Conservation (phyloP, 2,797 vertebrate species). For the Sarcoramphus papa region DNA sequence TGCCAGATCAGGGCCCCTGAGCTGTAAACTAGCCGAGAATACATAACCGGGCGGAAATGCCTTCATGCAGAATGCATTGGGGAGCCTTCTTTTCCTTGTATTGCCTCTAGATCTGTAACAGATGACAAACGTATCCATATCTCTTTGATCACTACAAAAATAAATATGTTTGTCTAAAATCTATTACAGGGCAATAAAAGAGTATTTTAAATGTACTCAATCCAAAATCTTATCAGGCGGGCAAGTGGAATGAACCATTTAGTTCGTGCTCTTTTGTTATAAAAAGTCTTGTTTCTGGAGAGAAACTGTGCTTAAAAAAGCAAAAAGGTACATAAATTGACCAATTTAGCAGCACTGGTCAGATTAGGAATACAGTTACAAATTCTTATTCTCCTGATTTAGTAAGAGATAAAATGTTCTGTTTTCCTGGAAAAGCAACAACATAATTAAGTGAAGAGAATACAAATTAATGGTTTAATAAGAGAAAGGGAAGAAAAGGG, state of each 20-base stretch:
- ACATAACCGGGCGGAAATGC: background rate
- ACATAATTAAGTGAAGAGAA: background rate
- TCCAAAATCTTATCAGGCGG: slow-evolving; percentile 24
- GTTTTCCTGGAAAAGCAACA: background rate
- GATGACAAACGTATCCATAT: slow-evolving; percentile 24
- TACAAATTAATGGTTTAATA: background rate
- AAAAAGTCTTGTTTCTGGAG: slow-evolving; percentile 18
- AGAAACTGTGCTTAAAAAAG: background rate
- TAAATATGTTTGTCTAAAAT: slow-evolving; percentile 22
- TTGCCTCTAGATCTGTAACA: slow-evolving; percentile 23
- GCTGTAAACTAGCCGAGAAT: background rate
- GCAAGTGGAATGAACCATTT: background rate
- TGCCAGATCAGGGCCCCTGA: background rate
- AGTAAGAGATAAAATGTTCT: slow-evolving; percentile 3
- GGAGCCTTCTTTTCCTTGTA: background rate
- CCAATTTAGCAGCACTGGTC: background rate
- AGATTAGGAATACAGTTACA: background rate
- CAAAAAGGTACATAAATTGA: slow-evolving; percentile 29
- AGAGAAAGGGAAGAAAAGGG: background rate
- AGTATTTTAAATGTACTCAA: slow-evolving; percentile 6
- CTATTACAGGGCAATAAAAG: slow-evolving; percentile 34
- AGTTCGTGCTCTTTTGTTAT: background rate
- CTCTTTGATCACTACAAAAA: slow-evolving; percentile 48
- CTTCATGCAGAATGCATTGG: background rate
- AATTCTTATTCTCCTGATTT: background rate